Base-by-base conservation (phyloP, 2,888 invertebrate genomes). In the Eupithecia inturbata region DNA sequence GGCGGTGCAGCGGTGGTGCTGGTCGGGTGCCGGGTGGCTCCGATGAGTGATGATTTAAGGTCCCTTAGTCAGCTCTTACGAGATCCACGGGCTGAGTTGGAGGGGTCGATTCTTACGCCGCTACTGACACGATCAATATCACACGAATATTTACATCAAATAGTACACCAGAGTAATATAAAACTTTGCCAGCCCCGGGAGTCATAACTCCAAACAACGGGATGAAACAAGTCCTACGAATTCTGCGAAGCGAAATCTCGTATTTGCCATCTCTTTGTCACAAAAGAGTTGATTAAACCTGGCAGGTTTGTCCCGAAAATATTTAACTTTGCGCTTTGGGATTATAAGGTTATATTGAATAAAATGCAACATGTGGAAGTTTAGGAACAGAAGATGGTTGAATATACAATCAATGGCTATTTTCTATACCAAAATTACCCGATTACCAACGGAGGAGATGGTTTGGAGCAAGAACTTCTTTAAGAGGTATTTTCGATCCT, bases 271-370 rank as follows among this genome's bases (percentile, higher is more conserved):
- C 39, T 66, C 39, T 66, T 41, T 28, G 63, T 39, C 26, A 36
- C 70, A 64, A 70, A 70, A 70, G 70, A 70, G 64, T 70, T 70
- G 70, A 70, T 70, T 70, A 70, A 63, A 70, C 16, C 31, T n/a
- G 26, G 60, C 22, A 45, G 41, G 22, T 70, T 63, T 49, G 62
- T 62, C 41, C 41, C 60, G 28, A 62, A 69, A 68, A 69, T 69
- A 69, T 69, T 69, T 16, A 60, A 60, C 26, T 60, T 60, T 69
- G 16, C 60, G 36, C 39, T n/a, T 14, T 14, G 60, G 36, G 68
- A 26, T 69, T 60, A 57, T 26, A 57, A 9, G 53, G 49, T 68
- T 22, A 66, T 26, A 39, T 26, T 57, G 57, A 57, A 22, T 22
- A 57, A 22, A 26, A 14, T 66, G 22, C 39, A 66, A 39, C 39